Percentiles rank a stretch among this genome's conserved stretches.
These are phyloP conservation scores for Saxidomus purpurata DNA, from an alignment of 1,140 invertebrate genomes.

Conservation along the genomic window DNA sequence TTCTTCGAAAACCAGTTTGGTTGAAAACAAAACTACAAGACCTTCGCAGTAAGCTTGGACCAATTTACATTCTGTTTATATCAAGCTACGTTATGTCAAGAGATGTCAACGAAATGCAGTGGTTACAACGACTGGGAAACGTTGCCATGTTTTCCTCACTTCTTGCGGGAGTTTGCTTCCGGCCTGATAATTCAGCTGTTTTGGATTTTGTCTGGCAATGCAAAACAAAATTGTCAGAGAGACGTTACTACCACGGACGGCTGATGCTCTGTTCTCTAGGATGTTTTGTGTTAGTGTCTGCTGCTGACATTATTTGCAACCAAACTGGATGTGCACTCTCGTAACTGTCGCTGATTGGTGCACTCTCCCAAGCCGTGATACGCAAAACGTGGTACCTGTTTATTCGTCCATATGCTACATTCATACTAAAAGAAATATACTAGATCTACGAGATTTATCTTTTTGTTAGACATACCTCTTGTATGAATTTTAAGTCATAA, in stretches of 20 bases:
- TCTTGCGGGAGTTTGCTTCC: slow-evolving; percentile 44
- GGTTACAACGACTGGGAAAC: not conserved
- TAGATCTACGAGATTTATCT: too few species aligned
- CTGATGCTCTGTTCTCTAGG: slow-evolving; percentile 37
- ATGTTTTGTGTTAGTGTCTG: not conserved
- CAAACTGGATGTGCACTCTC: too few species aligned
- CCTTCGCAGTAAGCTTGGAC: slow-evolving; percentile 63
- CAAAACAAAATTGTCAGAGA: not conserved
- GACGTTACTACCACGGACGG: slow-evolving; percentile 56
- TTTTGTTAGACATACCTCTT: too few species aligned
- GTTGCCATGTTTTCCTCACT: slow-evolving; percentile 20
- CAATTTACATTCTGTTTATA: slow-evolving; percentile 60
- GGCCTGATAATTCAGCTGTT: slow-evolving; percentile 59
- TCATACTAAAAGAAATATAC: too few species aligned
- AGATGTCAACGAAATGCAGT: not conserved
- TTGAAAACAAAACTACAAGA: slow-evolving; percentile 68
- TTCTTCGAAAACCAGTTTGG: slow-evolving; percentile 58
- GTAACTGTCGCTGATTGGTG: too few species aligned
- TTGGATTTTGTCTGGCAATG: not conserved
- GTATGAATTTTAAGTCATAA: too few species aligned
- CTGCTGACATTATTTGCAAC: not conserved
- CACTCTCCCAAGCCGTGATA: too few species aligned
- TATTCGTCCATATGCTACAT: too few species aligned
- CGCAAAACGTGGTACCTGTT: too few species aligned
- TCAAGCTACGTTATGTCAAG: slow-evolving; percentile 15